Evolutionary conservation across 2,797 vertebrate genomes (phyloP).

Genomic region (Numenius phaeopus): DNA sequence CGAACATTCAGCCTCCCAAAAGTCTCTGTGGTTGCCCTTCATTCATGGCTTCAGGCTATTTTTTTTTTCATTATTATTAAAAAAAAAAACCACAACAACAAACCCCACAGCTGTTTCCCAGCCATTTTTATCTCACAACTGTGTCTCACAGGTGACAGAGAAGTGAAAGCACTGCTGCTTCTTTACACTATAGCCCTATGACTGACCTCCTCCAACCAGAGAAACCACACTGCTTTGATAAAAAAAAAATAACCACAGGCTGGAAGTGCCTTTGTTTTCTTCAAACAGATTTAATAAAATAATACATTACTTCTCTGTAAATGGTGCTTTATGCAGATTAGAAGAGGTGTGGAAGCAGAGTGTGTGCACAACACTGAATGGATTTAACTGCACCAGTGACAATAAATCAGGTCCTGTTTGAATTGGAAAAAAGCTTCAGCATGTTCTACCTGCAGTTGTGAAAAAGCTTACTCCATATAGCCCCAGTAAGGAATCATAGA

Average conservation of each 20-base stretch:
- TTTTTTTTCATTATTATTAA: not conserved
- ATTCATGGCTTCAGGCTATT: not conserved
- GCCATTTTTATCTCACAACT: not conserved
- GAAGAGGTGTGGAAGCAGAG: not conserved
- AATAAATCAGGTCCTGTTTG: not conserved
- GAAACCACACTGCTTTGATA: not conserved
- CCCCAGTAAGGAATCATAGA: not conserved
- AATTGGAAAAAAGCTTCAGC: not conserved
- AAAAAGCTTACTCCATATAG: not conserved
- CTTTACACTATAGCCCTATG: not conserved
- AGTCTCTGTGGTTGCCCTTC: not conserved
- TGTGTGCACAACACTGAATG: not conserved
- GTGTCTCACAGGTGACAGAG: not conserved
- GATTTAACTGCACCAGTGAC: not conserved
- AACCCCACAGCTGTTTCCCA: not conserved
- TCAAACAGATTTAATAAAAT: not conserved
- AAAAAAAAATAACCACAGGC: not conserved
- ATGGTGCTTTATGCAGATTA: not conserved
- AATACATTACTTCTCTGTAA: not conserved
- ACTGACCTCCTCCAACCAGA: not conserved
- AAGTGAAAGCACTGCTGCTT: not conserved
- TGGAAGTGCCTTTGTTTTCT: not conserved
- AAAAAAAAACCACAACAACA: not conserved
- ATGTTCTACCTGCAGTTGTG: not conserved
- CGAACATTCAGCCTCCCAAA: not conserved